Evolutionary conservation across 2,888 invertebrate genomes (phyloP), one percentile per base, ranked within the genome.

Genomic region (Sesamia inferens): DNA sequence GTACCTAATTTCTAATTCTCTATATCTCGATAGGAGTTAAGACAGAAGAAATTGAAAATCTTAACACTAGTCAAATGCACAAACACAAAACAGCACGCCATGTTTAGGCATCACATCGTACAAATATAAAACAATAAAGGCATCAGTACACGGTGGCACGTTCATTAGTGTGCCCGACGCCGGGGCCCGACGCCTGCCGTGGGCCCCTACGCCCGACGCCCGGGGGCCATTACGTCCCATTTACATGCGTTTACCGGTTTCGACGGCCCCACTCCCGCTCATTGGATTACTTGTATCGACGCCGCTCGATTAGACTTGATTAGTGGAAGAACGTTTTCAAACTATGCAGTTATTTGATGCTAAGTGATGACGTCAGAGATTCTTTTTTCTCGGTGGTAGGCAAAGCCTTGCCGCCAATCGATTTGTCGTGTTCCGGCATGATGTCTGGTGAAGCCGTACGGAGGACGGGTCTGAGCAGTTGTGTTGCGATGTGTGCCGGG

Each of bases 181-280:
- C 13, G 66, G 63, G 61, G 64, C 68, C 58, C 79, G 66, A 55
- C 76, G 69, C 51, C 55, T 22, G 63, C 42, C 68, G 22, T 61
- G 78, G 78, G 71, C 64, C 84, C 81, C 63, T 58, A 51, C 81
- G 62, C 69, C 81, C 59, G 76, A 75, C 76, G 81, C 79, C 79
- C 78, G 79, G 82, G 85, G 85, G 80, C 87, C 78, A 91, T 91
- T 90, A 91, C 85, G 88, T 82, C 78, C 73, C 89, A 92, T 93
- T 92, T 92, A 91, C 92, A 92, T 92, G 90, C 90, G 89, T 87
- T 82, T 84, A 81, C 77, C 61, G 73, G 67, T 81, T 68, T 75
- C 81, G 78, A 77, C 69, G 68, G 72, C 77, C 76, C 71, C 74
- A 74, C 79, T 73, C 76, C 59, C 78, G 61, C 81, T 90, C 89